These are phyloP conservation scores for Phalacrocorax aristotelis DNA, from an alignment of 2,113 vertebrate genomes.

Conservation along the genomic window DNA sequence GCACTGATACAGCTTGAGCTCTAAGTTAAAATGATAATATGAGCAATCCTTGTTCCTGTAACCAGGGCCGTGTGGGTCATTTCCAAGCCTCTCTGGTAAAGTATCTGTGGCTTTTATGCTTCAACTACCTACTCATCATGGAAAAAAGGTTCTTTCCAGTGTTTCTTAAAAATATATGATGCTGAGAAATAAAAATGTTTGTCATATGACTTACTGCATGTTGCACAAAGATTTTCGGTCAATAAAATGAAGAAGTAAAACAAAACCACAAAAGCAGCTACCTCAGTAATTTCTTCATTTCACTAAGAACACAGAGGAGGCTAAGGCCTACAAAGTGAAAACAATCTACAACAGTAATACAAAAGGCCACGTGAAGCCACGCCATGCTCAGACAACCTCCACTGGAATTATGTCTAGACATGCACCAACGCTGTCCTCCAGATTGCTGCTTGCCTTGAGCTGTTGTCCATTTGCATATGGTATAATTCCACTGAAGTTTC, in stretches of 20 bases:
- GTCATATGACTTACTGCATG: slow-evolving; percentile 42
- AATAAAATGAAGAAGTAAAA: slow-evolving; percentile 55
- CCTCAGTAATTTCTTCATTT: slow-evolving; percentile 6
- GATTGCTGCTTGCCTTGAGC: neutral
- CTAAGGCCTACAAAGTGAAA: neutral
- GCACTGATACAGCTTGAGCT: neutral
- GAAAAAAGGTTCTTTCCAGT: slow-evolving; percentile 46
- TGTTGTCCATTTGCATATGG: neutral
- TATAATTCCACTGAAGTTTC: neutral
- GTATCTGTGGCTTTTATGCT: slow-evolving; percentile 18
- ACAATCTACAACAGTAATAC: neutral
- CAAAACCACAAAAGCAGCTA: neutral
- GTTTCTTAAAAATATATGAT: slow-evolving; percentile 38
- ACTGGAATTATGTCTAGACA: neutral
- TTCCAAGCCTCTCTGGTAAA: slow-evolving; percentile 36
- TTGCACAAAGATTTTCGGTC: slow-evolving; percentile 13
- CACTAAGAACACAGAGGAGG: neutral
- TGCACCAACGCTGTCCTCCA: neutral
- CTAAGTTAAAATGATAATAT: neutral
- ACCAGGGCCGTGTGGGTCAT: slow-evolving; percentile 16
- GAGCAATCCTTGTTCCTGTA: slow-evolving; percentile 35
- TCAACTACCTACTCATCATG: slow-evolving; percentile 24
- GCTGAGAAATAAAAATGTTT: slow-evolving; percentile 18
- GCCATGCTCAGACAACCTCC: neutral
- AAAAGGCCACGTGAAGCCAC: neutral